phyloP scores from a whole-genome alignment of 2,797 vertebrate species.

The Ptychobarbus kaznakovi region DNA sequence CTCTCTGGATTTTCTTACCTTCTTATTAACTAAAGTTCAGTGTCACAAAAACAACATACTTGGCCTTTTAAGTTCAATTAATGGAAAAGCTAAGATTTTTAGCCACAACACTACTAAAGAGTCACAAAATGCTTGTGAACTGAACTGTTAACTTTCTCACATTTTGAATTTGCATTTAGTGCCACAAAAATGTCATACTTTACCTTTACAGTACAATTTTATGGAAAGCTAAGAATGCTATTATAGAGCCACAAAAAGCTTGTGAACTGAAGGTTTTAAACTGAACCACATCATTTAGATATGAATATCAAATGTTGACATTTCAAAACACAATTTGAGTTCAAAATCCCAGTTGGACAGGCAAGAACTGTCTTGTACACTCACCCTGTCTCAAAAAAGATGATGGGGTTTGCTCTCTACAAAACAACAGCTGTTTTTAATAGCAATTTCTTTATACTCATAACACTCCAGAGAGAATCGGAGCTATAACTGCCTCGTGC shows the following conservation, averaged over 20 bases:
- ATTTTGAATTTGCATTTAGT: background rate
- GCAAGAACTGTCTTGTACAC: background rate
- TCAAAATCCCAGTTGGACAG: background rate
- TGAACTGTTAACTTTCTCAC: background rate
- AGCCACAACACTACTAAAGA: background rate
- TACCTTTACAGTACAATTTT: background rate
- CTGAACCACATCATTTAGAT: background rate
- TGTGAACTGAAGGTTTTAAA: background rate
- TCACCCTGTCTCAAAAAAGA: constrained; percentile 46
- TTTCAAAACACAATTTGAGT: background rate
- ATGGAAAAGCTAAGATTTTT: background rate
- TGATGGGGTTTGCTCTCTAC: constrained; percentile 54
- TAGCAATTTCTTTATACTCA: constrained; percentile 67
- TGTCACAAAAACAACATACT: background rate
- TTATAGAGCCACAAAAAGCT: background rate
- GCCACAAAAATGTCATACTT: background rate
- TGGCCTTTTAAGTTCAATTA: background rate
- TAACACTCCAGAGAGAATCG: constrained; percentile 64
- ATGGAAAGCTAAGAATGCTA: background rate
- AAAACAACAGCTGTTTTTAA: constrained; percentile 35
- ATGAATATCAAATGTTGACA: background rate
- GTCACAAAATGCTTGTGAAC: background rate
- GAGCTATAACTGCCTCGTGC: constrained; percentile 63
- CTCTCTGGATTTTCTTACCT: background rate
- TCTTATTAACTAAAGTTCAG: background rate